These are phyloP conservation scores for Holacanthella duospinosa DNA, from an alignment of 2,888 invertebrate species.

Conservation along the genomic window DNA sequence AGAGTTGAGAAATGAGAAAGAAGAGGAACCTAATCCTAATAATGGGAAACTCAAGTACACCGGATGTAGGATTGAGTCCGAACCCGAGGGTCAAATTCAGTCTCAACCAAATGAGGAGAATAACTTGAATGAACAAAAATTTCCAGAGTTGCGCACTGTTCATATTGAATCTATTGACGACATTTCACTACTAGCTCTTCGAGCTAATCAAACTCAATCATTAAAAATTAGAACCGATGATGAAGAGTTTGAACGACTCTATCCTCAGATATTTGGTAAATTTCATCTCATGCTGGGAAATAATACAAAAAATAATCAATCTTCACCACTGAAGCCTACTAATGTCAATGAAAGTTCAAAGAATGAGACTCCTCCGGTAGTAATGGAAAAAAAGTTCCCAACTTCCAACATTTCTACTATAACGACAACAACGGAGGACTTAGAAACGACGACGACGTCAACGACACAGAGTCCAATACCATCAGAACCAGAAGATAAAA, in stretches of 20 bases:
- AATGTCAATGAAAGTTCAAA: not conserved
- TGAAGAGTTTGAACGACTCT: not conserved
- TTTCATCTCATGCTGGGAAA: not conserved
- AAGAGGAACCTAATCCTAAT: not conserved
- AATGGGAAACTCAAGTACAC: slow-evolving; percentile 1
- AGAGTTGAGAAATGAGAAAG: too few relatives aligned
- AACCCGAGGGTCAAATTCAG: not conserved
- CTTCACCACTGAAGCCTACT: not conserved
- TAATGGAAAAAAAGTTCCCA: not conserved
- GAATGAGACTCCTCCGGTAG: not conserved
- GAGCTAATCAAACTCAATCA: not conserved
- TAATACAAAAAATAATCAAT: not conserved
- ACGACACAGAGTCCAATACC: not conserved
- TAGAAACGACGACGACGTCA: not conserved
- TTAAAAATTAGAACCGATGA: not conserved
- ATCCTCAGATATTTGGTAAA: not conserved
- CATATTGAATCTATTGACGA: not conserved
- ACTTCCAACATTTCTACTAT: not conserved
- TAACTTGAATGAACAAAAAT: not conserved
- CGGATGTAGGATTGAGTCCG: not conserved
- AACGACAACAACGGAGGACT: not conserved
- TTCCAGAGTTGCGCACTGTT: not conserved
- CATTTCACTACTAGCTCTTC: not conserved
- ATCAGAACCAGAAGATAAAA: not conserved
- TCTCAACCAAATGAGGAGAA: not conserved